Evolutionary conservation across 2,888 invertebrate genomes (phyloP).

Genomic region (Odontocolon sp.): DNA sequence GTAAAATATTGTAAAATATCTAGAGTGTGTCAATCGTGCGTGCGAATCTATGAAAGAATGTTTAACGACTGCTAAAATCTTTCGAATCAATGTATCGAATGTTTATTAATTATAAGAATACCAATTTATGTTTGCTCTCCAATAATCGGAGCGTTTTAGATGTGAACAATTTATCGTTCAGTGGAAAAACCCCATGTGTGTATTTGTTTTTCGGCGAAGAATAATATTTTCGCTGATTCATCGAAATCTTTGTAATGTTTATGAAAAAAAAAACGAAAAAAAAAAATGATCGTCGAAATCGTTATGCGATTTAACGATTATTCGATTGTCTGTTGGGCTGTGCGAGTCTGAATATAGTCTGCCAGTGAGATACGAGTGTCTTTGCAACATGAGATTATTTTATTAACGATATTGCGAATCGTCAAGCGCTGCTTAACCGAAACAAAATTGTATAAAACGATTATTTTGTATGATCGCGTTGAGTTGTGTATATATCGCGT

Average conservation of each 20-base stretch:
- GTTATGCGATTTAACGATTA: slow-evolving; percentile 73
- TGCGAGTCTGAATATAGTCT: slow-evolving; percentile 78
- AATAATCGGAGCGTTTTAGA: neutral
- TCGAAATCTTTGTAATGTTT: slow-evolving; percentile 7
- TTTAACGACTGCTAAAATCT: slow-evolving; percentile 7
- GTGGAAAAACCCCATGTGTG: slow-evolving; percentile 36
- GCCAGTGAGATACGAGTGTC: slow-evolving; percentile 59
- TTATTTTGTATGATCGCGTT: slow-evolving; percentile 74
- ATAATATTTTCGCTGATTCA: slow-evolving; percentile 43
- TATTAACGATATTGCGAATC: slow-evolving; percentile 29
- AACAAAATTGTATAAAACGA: slow-evolving; percentile 60
- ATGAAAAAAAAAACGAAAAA: slow-evolving; percentile 13
- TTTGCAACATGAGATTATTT: slow-evolving; percentile 29
- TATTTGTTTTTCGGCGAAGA: slow-evolving; percentile 55
- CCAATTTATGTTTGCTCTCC: slow-evolving; percentile 11
- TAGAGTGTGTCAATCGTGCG: slow-evolving; percentile 32
- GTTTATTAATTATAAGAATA: slow-evolving; percentile 40
- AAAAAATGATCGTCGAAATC: slow-evolving; percentile 56
- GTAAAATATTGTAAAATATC: slow-evolving; percentile 78
- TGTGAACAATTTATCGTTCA: slow-evolving; percentile 33
- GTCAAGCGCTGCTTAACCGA: slow-evolving; percentile 13
- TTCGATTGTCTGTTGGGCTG: slow-evolving; percentile 79
- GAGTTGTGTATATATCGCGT: slow-evolving; percentile 37
- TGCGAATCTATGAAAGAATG: slow-evolving; percentile 19
- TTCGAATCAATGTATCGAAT: slow-evolving; percentile 51